Evolutionary conservation across 2,888 invertebrate species (phyloP).

Genomic region (Unio delphinus): DNA sequence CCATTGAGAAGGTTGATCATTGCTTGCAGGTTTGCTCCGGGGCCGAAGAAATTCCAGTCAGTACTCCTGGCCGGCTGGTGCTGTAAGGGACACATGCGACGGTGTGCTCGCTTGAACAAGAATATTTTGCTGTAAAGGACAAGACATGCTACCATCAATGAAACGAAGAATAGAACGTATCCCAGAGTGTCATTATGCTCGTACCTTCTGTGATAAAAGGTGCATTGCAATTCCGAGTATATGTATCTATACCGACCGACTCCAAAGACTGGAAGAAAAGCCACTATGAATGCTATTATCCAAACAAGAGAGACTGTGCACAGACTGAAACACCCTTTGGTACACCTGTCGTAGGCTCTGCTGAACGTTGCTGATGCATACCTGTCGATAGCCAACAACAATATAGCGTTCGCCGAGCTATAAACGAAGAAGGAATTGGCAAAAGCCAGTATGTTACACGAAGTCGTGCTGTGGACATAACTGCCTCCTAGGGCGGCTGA

Average conservation of each 20-base stretch:
- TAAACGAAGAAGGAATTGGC: slow-evolving; percentile 64
- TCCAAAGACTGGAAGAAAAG: slow-evolving; percentile 65
- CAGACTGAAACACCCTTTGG: slow-evolving; percentile 53
- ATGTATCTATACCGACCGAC: slow-evolving; percentile 60
- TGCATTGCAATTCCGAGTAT: slow-evolving; percentile 61
- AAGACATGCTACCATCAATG: slow-evolving; percentile 44
- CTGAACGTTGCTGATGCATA: slow-evolving; percentile 55
- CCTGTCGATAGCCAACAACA: slow-evolving; percentile 61
- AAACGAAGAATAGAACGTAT: slow-evolving; percentile 58
- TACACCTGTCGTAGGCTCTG: slow-evolving; percentile 54
- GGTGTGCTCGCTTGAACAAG: slow-evolving; percentile 55
- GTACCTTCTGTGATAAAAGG: slow-evolving; percentile 58
- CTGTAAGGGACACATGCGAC: slow-evolving; percentile 61
- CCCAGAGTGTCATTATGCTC: slow-evolving; percentile 63
- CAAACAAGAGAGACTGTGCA: slow-evolving; percentile 54
- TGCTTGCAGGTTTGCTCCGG: slow-evolving; percentile 61
- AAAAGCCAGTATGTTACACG: slow-evolving; percentile 63
- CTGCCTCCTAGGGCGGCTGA: slow-evolving; percentile 55
- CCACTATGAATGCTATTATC: slow-evolving; percentile 58
- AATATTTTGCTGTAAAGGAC: slow-evolving; percentile 61
- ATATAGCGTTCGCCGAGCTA: slow-evolving; percentile 53
- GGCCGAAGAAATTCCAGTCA: slow-evolving; percentile 67
- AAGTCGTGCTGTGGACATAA: slow-evolving; percentile 59
- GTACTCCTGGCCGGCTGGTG: slow-evolving; percentile 60
- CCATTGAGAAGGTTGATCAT: slow-evolving; percentile 62